These are phyloP conservation scores for human DNA, from an alignment of 2,113 vertebrate species.

Conservation along the genomic window DNA sequence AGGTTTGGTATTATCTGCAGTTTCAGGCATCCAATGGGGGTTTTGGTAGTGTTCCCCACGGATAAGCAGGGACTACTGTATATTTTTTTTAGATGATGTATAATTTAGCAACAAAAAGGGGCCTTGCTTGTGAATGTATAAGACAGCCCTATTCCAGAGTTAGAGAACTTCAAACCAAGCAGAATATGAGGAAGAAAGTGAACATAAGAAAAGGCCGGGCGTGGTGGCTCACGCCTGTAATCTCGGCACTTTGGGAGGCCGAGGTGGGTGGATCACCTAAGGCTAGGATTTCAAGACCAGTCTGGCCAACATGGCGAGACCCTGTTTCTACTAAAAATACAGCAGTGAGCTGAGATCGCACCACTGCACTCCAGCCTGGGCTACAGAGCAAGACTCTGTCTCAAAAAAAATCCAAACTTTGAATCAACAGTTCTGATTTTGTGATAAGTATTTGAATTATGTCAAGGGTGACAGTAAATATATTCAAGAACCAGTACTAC, in stretches of 20 bases:
- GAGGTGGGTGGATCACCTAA: too few species aligned
- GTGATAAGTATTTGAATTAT: slow-evolving; percentile 9
- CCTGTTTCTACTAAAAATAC: too few species aligned
- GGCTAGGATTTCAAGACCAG: too few species aligned
- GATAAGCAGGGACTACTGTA: neutral
- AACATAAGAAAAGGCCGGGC: neutral
- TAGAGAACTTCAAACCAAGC: neutral
- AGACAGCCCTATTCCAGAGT: neutral
- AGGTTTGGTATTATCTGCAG: neutral
- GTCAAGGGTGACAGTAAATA: neutral
- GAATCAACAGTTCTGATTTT: neutral
- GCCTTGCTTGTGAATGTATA: neutral
- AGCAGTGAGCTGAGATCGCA: too few species aligned
- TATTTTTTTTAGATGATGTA: neutral
- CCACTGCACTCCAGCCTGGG: too few species aligned
- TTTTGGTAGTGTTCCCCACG: neutral
- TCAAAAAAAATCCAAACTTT: neutral
- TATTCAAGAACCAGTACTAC: neutral
- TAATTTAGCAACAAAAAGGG: neutral
- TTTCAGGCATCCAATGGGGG: neutral
- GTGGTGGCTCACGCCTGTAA: too few species aligned
- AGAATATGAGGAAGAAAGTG: neutral
- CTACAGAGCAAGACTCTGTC: too few species aligned
- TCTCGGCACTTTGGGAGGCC: too few species aligned
- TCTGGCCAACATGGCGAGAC: too few species aligned